Conservation (phyloP, 2,113 vertebrate genomes). For the Columba janthina region DNA sequence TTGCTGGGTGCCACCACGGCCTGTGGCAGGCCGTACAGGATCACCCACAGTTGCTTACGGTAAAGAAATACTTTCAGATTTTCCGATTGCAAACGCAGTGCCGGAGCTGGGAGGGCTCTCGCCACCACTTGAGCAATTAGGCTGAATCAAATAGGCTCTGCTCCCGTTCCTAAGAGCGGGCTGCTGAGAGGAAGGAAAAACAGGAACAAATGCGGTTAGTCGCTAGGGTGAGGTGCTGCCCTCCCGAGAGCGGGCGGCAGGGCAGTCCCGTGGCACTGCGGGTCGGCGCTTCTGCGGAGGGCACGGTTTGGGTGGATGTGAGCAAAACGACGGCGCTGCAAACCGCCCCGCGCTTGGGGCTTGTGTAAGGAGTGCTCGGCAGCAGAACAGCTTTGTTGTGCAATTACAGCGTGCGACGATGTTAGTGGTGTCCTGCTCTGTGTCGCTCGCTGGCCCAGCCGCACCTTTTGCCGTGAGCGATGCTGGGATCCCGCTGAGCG, state of each 20-base stretch:
- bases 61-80: neutral
- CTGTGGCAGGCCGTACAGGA: neutral
- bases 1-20: neutral
- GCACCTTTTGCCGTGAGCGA: rapidly evolving
- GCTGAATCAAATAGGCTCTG: rapidly evolving
- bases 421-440: neutral
- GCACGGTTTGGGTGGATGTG: neutral
- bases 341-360: neutral
- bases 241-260: neutral
- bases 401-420: rapidly evolving
- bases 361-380: neutral
- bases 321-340: neutral
- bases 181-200: neutral
- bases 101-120: neutral
- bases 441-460: neutral
- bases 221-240: neutral
- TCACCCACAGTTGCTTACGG: rapidly evolving
- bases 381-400: neutral
- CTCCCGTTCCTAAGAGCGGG: neutral
- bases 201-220: neutral
- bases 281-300: rapidly evolving
- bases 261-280: neutral
- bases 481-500: rapidly evolving
- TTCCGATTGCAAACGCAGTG: rapidly evolving
- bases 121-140: rapidly evolving